Conservation (phyloP, 2,113 vertebrate genomes). For the Todiramphus saurophagus region DNA sequence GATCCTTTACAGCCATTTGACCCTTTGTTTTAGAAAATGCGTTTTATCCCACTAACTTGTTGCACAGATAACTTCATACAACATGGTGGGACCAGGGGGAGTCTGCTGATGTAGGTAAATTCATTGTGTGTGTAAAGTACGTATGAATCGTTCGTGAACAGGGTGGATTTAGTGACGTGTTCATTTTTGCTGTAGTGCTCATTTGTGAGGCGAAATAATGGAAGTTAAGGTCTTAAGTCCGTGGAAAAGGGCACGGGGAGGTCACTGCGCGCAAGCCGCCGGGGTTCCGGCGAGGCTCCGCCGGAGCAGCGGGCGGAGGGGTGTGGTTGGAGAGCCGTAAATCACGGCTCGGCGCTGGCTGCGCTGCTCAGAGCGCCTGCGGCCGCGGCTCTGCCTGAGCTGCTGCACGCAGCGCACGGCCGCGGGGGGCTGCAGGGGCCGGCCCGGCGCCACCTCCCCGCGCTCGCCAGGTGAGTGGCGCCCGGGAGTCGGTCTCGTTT, state of each 20-base stretch:
- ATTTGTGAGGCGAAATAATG: background rate
- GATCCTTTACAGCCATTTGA: background rate
- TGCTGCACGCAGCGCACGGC: background rate
- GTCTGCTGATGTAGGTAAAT: background rate
- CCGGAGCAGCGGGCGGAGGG: slow-evolving; percentile 61
- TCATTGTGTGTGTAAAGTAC: background rate
- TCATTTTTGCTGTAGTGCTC: background rate
- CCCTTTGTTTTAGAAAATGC: background rate
- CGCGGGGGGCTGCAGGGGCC: background rate
- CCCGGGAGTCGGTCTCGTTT: background rate
- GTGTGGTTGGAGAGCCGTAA: slow-evolving; percentile 73
- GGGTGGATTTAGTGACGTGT: background rate
- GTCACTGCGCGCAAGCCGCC: background rate
- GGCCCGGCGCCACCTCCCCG: background rate
- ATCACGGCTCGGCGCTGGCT: slow-evolving; percentile 68
- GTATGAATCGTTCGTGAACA: background rate
- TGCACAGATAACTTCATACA: background rate
- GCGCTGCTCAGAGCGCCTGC: background rate
- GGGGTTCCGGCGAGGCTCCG: background rate
- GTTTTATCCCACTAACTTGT: background rate
- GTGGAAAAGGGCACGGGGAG: background rate
- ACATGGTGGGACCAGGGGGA: background rate
- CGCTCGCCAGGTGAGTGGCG: background rate
- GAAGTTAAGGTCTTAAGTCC: background rate
- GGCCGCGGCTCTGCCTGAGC: slow-evolving; percentile 1